Percentiles rank a stretch among this genome's conserved stretches.
Evolutionary conservation across 2,797 vertebrate species (phyloP).

Genomic region (Enteromius fasciolatus): DNA sequence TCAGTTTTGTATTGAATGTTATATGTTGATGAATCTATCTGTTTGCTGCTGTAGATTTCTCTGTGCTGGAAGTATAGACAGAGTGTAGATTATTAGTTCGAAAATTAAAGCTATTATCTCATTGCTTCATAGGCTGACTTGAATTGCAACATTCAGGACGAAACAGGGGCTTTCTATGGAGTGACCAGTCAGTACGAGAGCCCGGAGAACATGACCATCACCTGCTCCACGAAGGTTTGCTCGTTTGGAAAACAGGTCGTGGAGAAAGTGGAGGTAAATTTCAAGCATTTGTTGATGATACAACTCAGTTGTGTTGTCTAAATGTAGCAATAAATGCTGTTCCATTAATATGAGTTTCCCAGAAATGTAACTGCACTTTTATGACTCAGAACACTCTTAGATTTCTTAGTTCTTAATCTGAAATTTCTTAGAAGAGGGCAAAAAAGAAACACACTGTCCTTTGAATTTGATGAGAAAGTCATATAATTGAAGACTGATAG

Average conservation of each 20-base stretch:
- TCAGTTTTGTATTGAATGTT: neutral
- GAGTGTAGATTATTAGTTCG: neutral
- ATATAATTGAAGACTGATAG: neutral
- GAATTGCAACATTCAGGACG: conserved; percentile 97
- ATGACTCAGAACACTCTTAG: neutral
- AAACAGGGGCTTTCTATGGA: conserved; percentile 93
- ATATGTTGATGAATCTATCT: neutral
- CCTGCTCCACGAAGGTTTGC: conserved; percentile 98
- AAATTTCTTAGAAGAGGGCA: neutral
- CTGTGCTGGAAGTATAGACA: neutral
- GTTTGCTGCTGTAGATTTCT: neutral
- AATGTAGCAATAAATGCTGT: neutral
- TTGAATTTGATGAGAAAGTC: neutral
- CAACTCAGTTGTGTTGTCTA: neutral
- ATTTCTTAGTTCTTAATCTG: neutral
- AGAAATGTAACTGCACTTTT: neutral
- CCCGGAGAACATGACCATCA: conserved; percentile 99
- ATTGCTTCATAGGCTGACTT: conserved; percentile 86
- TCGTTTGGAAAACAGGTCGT: conserved; percentile 99
- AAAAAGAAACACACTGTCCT: neutral
- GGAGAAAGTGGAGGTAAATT: conserved; percentile 96
- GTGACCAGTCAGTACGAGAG: conserved; percentile 98
- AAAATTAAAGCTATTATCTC: neutral
- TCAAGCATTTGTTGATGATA: neutral
- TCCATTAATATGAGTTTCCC: neutral